Conservation (phyloP, 2,888 invertebrate genomes). For the Coelogynopora nodosa region DNA sequence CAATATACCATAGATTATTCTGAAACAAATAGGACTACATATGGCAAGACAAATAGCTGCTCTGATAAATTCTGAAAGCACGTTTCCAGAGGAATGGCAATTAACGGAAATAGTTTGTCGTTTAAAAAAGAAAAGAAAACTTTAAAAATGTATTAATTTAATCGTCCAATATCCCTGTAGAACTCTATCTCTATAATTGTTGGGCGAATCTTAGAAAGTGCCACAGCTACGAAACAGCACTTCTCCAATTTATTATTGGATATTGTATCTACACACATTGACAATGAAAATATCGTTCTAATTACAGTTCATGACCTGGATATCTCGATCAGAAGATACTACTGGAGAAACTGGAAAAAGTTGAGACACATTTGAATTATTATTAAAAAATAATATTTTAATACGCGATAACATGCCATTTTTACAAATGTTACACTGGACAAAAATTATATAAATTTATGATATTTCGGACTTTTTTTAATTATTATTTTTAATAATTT, state of each 20-base stretch:
- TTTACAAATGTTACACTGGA: too few relatives aligned
- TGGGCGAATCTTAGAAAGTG: background rate
- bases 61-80: background rate
- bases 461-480: too few relatives aligned
- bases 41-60: background rate
- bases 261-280: conserved; percentile 18
- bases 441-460: too few relatives aligned
- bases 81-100: background rate
- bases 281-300: conserved; percentile 17
- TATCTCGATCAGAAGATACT: background rate
- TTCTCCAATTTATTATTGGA: conserved; percentile 3
- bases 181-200: background rate
- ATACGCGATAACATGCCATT: too few relatives aligned
- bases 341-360: conserved; percentile 1
- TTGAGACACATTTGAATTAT: too few relatives aligned
- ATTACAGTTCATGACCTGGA: background rate
- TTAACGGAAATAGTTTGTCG: background rate
- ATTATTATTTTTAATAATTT: too few relatives aligned
- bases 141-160: background rate
- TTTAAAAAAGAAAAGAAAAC: background rate
- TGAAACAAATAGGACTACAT: background rate
- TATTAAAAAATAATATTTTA: too few relatives aligned
- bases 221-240: background rate
- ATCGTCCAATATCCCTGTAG: background rate
- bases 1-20: background rate